Evolutionary conservation across 1,140 invertebrate genomes (phyloP).

Genomic region (Marisa cornuarietis): DNA sequence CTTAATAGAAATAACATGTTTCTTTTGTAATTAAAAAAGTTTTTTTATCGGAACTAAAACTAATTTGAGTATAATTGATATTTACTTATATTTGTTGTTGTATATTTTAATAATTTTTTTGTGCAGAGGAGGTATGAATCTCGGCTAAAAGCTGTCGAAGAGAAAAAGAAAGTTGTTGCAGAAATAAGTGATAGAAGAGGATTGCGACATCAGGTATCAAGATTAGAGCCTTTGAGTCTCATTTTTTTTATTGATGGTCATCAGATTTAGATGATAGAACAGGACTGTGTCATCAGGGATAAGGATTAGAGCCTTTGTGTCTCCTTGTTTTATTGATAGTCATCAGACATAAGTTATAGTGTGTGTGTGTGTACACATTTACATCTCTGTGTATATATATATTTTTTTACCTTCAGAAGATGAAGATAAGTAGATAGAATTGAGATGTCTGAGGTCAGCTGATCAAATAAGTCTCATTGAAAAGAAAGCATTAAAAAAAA

Average conservation of each 20-base stretch:
- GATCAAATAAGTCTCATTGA: too few species aligned
- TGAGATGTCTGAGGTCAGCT: too few species aligned
- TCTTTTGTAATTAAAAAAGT: neutral
- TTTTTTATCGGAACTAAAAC: neutral
- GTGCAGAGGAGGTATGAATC: conserved; percentile 55
- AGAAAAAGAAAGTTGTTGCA: conserved; percentile 53
- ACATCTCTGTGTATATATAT: neutral
- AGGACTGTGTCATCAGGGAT: conserved; percentile 56
- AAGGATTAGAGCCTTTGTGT: neutral
- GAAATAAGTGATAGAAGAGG: conserved; percentile 54
- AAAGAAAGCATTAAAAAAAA: too few species aligned
- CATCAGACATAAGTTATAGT: conserved; percentile 46
- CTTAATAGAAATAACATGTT: neutral
- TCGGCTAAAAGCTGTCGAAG: conserved; percentile 50
- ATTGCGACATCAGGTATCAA: conserved; percentile 52
- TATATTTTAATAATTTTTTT: neutral
- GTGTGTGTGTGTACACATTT: neutral
- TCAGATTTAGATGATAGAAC: conserved; percentile 51
- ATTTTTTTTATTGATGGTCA: too few species aligned
- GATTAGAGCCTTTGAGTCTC: too few species aligned
- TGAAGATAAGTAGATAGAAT: too few species aligned
- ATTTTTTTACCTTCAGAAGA: too few species aligned
- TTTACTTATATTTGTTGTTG: neutral
- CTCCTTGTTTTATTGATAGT: too few species aligned
- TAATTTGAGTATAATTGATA: neutral